Evolutionary conservation across 53 echinoderm and acorn worm genomes (phyloP).

Genomic region (Glandiceps talaboti): DNA sequence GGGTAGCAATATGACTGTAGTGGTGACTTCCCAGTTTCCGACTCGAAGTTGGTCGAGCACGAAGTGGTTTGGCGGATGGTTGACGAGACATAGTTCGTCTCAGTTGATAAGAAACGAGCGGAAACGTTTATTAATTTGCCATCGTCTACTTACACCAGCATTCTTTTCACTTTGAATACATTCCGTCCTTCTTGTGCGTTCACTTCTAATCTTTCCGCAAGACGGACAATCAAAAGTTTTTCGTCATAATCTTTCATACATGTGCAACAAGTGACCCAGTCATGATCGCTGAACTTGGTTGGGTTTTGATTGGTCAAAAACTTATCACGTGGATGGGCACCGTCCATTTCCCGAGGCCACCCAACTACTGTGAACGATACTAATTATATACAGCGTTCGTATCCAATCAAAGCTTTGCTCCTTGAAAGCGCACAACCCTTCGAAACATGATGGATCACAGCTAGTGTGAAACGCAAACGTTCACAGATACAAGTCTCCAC

Average conservation of each 20-base stretch:
- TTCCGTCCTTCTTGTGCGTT: background rate
- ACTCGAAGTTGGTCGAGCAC: no score
- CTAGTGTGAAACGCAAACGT: background rate
- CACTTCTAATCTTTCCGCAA: background rate
- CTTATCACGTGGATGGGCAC: background rate
- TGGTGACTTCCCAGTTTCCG: no score
- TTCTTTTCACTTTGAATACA: background rate
- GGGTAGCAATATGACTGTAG: no score
- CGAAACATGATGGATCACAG: background rate
- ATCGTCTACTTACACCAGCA: background rate
- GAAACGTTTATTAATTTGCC: background rate
- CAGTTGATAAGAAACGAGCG: no score
- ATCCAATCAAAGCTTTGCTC: background rate
- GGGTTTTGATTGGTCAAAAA: background rate
- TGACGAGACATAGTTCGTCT: no score
- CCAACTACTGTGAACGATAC: background rate
- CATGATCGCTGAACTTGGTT: background rate
- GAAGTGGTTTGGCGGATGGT: no score
- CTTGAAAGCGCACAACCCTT: constrained; percentile 1
- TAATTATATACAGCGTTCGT: background rate
- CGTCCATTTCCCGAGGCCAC: constrained; percentile 1
- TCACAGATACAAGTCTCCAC: background rate
- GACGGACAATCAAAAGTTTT: background rate
- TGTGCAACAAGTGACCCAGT: constrained; percentile 1
- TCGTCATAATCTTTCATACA: background rate